Percentiles rank a stretch among this genome's conserved stretches.
Evolutionary conservation across 2,113 vertebrate species (phyloP).

Genomic region (Siniperca chuatsi): DNA sequence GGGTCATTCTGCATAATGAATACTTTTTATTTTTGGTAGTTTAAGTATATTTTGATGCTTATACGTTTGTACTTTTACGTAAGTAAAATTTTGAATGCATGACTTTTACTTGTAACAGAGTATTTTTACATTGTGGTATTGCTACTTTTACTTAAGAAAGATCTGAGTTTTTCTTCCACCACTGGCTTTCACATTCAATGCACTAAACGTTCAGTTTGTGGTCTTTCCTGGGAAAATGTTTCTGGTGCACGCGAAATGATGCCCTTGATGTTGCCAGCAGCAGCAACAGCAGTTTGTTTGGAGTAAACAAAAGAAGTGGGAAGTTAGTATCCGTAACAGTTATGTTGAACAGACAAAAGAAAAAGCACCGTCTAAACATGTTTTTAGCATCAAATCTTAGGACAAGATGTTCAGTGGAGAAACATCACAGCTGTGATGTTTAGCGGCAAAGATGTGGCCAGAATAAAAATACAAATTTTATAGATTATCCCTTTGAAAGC

Average conservation of each 20-base stretch:
- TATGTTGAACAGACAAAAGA: not conserved
- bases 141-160: too few species aligned
- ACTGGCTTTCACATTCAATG: not conserved
- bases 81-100: too few species aligned
- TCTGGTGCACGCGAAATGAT: not conserved
- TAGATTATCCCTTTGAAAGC: constrained; percentile 2
- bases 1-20: too few species aligned
- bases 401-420: not conserved
- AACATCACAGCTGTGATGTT: constrained; percentile 6
- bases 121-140: too few species aligned
- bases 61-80: too few species aligned
- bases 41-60: too few species aligned
- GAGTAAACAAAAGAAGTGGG: not conserved
- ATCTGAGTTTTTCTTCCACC: too few species aligned
- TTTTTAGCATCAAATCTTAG: not conserved
- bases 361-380: not conserved
- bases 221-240: not conserved
- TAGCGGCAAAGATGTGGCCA: not conserved
- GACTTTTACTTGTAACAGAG: too few species aligned
- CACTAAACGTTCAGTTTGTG: not conserved
- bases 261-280: not conserved
- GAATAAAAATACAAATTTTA: not conserved
- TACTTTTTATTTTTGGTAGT: too few species aligned
- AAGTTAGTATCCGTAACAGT: not conserved
- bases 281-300: constrained; percentile 8